Conservation (phyloP, 2,113 vertebrate species). For the Pleuronectes platessa region DNA sequence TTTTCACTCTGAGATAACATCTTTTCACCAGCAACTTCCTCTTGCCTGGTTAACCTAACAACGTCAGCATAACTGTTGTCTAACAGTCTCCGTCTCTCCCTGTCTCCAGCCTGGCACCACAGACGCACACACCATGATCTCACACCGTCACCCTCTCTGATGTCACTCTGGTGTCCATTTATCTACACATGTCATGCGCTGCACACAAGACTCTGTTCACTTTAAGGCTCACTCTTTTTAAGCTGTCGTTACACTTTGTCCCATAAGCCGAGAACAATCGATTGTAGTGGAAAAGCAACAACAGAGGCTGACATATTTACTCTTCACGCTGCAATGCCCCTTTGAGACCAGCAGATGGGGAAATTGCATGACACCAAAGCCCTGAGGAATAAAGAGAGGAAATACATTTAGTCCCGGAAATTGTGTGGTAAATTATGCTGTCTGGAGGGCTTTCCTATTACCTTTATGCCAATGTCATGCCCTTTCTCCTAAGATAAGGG, state of each 20-base stretch:
- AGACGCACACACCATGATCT: slow-evolving; percentile 22
- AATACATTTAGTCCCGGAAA: slow-evolving; percentile 35
- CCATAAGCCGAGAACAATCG: slow-evolving; percentile 21
- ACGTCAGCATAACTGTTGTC: not conserved
- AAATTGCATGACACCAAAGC: slow-evolving; percentile 12
- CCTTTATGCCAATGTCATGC: slow-evolving; percentile 15
- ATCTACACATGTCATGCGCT: slow-evolving; percentile 58
- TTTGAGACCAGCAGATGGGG: slow-evolving; percentile 67
- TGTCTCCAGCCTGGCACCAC: slow-evolving; percentile 52
- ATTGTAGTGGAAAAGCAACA: slow-evolving; percentile 4
- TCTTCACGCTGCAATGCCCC: slow-evolving; percentile 21
- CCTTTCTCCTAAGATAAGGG: slow-evolving; percentile 18
- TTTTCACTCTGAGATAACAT: not conserved
- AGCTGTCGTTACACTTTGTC: slow-evolving; percentile 31
- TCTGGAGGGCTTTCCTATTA: slow-evolving; percentile 39
- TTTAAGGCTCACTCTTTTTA: slow-evolving; percentile 57
- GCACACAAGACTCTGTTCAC: slow-evolving; percentile 36
- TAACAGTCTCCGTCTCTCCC: not conserved
- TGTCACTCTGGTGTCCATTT: slow-evolving; percentile 46
- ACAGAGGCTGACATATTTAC: not conserved
- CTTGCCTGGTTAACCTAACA: not conserved
- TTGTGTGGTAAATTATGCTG: slow-evolving; percentile 33
- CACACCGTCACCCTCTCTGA: slow-evolving; percentile 45
- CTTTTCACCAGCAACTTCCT: not conserved
- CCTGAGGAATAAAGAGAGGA: slow-evolving; percentile 11